Evolutionary conservation across 2,797 vertebrate genomes (phyloP).

Genomic region (Heteromormyrus szaboi): DNA sequence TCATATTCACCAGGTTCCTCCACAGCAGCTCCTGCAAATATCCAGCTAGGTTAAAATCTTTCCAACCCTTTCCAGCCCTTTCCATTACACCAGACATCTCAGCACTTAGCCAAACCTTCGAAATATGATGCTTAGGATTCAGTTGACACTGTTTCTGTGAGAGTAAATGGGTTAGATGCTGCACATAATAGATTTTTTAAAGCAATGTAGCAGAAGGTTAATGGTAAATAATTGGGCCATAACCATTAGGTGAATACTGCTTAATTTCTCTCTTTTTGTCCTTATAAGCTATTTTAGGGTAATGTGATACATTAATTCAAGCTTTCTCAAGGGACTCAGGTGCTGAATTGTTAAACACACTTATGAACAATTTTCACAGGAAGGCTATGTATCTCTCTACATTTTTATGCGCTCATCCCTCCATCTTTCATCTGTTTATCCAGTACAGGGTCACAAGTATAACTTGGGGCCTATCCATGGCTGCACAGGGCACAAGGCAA

Average conservation of each 20-base stretch:
- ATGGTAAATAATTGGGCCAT: slow-evolving; percentile 62
- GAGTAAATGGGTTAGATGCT: slow-evolving; percentile 56
- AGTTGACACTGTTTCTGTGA: slow-evolving; percentile 34
- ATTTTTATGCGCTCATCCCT: background rate
- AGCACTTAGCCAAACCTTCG: slow-evolving; percentile 18
- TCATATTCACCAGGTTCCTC: background rate
- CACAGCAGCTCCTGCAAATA: background rate
- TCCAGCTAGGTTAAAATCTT: background rate
- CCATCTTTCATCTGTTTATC: background rate
- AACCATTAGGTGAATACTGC: slow-evolving; percentile 50
- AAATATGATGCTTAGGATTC: slow-evolving; percentile 13
- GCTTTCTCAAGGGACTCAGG: slow-evolving; percentile 47
- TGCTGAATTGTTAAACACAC: slow-evolving; percentile 48
- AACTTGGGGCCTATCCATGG: background rate
- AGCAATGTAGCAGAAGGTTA: slow-evolving; percentile 57
- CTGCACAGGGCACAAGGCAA: background rate
- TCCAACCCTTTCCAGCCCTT: background rate
- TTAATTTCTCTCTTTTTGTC: slow-evolving; percentile 37
- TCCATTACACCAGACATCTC: background rate
- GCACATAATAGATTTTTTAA: slow-evolving; percentile 45
- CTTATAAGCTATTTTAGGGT: slow-evolving; percentile 65
- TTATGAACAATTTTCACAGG: slow-evolving; percentile 35
- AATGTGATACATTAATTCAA: slow-evolving; percentile 62
- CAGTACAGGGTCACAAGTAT: background rate
- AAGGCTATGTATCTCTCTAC: slow-evolving; percentile 3